Evolutionary conservation across 2,113 vertebrate genomes (phyloP).

Genomic region (Rhynchopsitta pachyrhyncha): DNA sequence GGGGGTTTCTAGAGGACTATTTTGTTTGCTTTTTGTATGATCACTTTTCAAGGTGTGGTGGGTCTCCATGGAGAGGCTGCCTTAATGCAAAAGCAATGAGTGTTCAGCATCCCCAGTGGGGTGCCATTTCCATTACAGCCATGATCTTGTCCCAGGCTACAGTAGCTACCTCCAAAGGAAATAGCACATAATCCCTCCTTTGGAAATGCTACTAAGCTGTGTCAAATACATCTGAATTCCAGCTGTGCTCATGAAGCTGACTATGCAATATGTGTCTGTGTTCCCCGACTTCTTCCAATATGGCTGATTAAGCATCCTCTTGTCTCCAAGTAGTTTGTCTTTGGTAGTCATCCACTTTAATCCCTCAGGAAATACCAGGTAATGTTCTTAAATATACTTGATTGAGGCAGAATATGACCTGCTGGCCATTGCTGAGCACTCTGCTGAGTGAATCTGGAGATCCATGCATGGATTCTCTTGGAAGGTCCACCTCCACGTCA

Average conservation of each 20-base stretch:
- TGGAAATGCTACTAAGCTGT: conserved; percentile 10
- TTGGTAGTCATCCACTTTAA: neutral
- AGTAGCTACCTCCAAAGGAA: conserved; percentile 54
- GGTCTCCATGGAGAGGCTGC: neutral
- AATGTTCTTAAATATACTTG: neutral
- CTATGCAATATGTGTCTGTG: conserved; percentile 31
- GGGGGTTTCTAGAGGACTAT: conserved; percentile 8
- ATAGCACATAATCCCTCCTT: conserved; percentile 18
- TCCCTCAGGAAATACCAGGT: conserved; percentile 2
- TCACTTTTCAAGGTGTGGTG: neutral
- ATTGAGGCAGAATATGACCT: neutral
- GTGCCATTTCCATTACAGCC: neutral
- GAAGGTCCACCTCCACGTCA: neutral
- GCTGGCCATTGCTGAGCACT: neutral
- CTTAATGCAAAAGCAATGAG: conserved; percentile 39
- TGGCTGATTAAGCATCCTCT: neutral
- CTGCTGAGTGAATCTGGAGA: neutral
- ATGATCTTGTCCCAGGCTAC: neutral
- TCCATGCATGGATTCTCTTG: neutral
- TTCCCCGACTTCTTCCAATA: neutral
- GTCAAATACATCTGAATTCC: conserved; percentile 46
- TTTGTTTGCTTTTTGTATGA: conserved; percentile 5
- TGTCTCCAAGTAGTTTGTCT: neutral
- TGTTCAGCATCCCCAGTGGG: neutral
- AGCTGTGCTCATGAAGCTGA: conserved; percentile 34